A percentile compares a stretch with the other conserved stretches of the same genome.
These are phyloP conservation scores for Chelon auratus DNA, from an alignment of 2,797 vertebrate genomes.

Conservation along the genomic window DNA sequence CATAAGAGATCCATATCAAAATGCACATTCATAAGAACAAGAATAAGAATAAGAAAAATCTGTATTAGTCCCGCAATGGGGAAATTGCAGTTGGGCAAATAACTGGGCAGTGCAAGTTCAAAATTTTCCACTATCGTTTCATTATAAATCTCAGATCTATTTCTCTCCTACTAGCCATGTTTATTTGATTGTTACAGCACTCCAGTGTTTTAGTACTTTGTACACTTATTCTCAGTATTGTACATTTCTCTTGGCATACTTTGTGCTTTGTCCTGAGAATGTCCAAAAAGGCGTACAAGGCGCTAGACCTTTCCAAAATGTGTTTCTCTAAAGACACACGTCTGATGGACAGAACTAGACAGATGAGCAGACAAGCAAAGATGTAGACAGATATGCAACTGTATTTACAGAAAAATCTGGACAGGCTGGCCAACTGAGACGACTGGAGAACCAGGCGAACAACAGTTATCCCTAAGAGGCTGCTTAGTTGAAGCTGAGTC, in stretches of 20 bases:
- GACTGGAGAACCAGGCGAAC: conserved; percentile 29
- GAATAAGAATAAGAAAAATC: no score
- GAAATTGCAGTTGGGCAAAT: no score
- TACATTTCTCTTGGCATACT: no score
- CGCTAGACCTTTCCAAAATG: no score
- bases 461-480: conserved; percentile 23
- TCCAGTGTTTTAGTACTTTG: background rate
- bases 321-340: background rate
- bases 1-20: background rate
- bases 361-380: conserved; percentile 2
- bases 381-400: conserved; percentile 1
- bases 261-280: background rate
- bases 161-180: background rate
- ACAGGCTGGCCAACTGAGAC: background rate
- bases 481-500: conserved; percentile 28
- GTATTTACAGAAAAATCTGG: conserved; percentile 21
- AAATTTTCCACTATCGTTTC: no score
- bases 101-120: no score
- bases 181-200: background rate
- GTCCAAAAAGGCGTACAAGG: background rate
- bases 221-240: background rate
- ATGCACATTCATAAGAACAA: background rate
- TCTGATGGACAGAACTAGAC: background rate
- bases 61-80: no score
- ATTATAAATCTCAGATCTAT: background rate